Conservation (phyloP, 2,797 vertebrate species). For the Leptatherina wallacei region DNA sequence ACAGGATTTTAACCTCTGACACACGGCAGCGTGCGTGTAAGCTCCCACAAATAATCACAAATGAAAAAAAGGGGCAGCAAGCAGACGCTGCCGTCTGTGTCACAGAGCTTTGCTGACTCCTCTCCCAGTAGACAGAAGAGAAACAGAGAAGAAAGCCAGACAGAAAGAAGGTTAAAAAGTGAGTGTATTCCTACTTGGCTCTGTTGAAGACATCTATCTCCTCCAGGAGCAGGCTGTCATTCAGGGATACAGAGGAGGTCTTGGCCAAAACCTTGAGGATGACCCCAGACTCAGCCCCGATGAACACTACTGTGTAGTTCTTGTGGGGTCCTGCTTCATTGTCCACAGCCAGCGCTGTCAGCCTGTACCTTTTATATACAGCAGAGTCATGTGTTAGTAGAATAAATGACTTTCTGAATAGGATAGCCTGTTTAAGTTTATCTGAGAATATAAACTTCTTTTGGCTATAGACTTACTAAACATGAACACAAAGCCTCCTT, state of each 20-base stretch:
- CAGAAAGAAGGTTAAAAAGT: constrained; percentile 16
- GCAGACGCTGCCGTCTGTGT: constrained; percentile 30
- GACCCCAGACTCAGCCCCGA: constrained; percentile 94
- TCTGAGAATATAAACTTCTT: background rate
- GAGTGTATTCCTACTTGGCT: constrained; percentile 86
- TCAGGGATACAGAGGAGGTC: constrained; percentile 88
- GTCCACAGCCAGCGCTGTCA: constrained; percentile 93
- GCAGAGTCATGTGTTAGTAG: constrained; percentile 39
- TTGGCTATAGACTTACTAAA: background rate
- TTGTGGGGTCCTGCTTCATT: constrained; percentile 91
- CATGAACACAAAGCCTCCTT: background rate
- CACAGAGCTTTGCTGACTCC: constrained; percentile 48
- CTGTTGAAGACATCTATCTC: constrained; percentile 97
- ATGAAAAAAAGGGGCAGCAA: constrained; percentile 8
- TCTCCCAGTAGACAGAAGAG: constrained; percentile 37
- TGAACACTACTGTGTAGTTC: constrained; percentile 96
- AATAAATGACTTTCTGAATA: constrained; percentile 19
- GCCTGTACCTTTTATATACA: constrained; percentile 84
- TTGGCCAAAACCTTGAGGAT: constrained; percentile 97
- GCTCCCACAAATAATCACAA: constrained; percentile 19
- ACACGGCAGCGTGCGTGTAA: background rate
- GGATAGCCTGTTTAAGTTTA: constrained; percentile 21
- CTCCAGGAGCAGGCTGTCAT: constrained; percentile 95
- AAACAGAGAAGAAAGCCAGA: constrained; percentile 50
- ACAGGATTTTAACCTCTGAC: constrained; percentile 58